Conservation (phyloP, 1,140 invertebrate species). For the Drosophila melanogaster region DNA sequence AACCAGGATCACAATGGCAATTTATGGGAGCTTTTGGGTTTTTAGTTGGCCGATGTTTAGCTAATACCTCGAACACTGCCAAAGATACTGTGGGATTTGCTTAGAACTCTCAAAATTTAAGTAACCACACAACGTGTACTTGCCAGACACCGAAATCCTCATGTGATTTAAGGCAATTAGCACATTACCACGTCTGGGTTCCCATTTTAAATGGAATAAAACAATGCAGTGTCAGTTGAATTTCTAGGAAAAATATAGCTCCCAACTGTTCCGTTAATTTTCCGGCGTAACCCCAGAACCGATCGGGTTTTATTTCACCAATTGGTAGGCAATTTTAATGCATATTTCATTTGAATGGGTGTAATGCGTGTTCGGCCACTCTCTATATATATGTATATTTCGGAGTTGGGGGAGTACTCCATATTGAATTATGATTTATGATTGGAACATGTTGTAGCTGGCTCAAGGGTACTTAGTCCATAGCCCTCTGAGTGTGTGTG, state of each 20-base stretch:
- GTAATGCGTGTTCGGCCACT: conserved; percentile 47
- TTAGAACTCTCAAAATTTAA: conserved; percentile 45
- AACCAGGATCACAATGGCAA: conserved; percentile 49
- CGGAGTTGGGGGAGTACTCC: conserved; percentile 55
- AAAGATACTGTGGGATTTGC: conserved; percentile 55
- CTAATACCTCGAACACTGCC: conserved; percentile 52
- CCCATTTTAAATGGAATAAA: conserved; percentile 21
- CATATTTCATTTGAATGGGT: conserved; percentile 78
- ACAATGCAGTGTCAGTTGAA: conserved; percentile 23
- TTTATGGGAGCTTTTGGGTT: conserved; percentile 47
- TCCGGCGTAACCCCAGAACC: conserved; percentile 20
- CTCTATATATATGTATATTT: conserved; percentile 2
- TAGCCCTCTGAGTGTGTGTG: conserved; percentile 5
- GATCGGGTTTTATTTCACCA: conserved; percentile 61
- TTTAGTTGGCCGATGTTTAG: conserved; percentile 38
- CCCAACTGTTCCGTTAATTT: conserved; percentile 26
- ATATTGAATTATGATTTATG: conserved; percentile 83
- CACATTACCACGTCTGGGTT: conserved; percentile 70
- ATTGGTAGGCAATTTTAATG: conserved; percentile 76
- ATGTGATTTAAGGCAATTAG: conserved; percentile 79
- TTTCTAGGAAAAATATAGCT: conserved; percentile 57
- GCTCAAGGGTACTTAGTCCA: conserved; percentile 69
- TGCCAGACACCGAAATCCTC: conserved; percentile 71
- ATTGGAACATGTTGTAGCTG: conserved; percentile 71
- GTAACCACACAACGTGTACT: conserved; percentile 35